Percentiles rank a stretch among this genome's conserved stretches.
These are phyloP conservation scores for Xiphophorus couchianus DNA, from an alignment of 2,113 vertebrate species.

Conservation along the genomic window DNA sequence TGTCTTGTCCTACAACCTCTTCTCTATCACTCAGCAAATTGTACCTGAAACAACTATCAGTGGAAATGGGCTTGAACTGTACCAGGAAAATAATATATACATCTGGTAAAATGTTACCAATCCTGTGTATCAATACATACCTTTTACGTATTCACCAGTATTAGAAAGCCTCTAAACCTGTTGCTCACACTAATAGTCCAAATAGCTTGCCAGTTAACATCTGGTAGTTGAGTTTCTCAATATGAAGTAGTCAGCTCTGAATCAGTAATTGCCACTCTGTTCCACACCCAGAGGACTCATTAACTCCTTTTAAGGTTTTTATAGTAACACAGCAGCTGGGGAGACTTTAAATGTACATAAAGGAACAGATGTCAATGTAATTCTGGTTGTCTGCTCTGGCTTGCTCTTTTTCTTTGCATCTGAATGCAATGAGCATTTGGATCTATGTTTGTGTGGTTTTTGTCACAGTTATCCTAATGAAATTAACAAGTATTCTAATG, in stretches of 20 bases:
- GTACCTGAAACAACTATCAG: no score
- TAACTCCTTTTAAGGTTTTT: slow-evolving; percentile 57
- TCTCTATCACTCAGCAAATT: not conserved
- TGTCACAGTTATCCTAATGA: not conserved
- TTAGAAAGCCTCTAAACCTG: slow-evolving; percentile 45
- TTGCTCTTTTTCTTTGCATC: slow-evolving; percentile 4
- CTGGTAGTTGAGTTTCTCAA: slow-evolving; percentile 61
- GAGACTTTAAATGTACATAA: slow-evolving; percentile 58
- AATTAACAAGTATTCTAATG: not conserved
- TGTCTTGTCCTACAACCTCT: not conserved
- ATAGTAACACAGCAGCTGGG: slow-evolving; percentile 50
- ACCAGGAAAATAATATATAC: no score
- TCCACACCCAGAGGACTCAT: slow-evolving; percentile 52
- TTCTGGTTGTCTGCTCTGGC: slow-evolving; percentile 20
- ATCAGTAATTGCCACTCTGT: slow-evolving; percentile 62
- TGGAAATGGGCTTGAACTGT: no score
- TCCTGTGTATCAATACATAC: not conserved
- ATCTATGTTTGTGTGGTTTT: not conserved
- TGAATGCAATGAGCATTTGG: slow-evolving; percentile 14
- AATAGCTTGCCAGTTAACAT: slow-evolving; percentile 40
- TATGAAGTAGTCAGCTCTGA: slow-evolving; percentile 39
- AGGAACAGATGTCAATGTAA: slow-evolving; percentile 66
- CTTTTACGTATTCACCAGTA: not conserved
- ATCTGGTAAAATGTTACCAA: no score
- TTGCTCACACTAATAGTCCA: slow-evolving; percentile 37